Percentiles rank a stretch among this genome's conserved stretches.
Conservation (phyloP, 2,797 vertebrate species). For the Siniperca undulata region DNA sequence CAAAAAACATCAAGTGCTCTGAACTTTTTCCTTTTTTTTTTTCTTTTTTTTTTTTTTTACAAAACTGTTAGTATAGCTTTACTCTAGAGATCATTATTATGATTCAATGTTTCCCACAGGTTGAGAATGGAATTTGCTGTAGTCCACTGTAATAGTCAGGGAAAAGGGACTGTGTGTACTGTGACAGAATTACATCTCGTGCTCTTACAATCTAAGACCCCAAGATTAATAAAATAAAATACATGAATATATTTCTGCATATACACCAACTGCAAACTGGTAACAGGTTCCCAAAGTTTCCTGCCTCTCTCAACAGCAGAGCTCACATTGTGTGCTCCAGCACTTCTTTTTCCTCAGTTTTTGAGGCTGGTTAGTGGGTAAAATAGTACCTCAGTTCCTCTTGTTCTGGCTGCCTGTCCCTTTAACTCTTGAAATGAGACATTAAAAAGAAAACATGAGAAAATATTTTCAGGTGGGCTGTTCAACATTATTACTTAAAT, state of each 20-base stretch:
- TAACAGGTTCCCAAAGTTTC: too few relatives aligned
- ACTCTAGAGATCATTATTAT: not conserved
- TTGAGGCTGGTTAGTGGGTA: not conserved
- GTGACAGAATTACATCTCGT: not conserved
- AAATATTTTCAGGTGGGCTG: not conserved
- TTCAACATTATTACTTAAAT: not conserved
- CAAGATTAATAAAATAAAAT: not conserved
- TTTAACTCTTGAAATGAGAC: not conserved
- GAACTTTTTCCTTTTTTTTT: too few relatives aligned
- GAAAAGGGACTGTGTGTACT: not conserved
- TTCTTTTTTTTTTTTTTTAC: not conserved
- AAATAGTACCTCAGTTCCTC: not conserved
- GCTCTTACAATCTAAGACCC: not conserved
- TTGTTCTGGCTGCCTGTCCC: not conserved
- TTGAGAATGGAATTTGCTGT: not conserved
- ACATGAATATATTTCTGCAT: not conserved
- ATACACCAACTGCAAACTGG: not conserved
- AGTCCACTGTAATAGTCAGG: not conserved
- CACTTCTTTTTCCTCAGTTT: not conserved
- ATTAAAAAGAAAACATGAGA: not conserved
- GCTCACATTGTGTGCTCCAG: too few relatives aligned
- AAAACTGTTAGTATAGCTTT: not conserved
- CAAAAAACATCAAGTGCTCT: not conserved
- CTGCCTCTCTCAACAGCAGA: not conserved
- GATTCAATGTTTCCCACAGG: not conserved